Base-by-base conservation (phyloP, 2,113 vertebrate genomes). In the Muscicapa adusta region DNA sequence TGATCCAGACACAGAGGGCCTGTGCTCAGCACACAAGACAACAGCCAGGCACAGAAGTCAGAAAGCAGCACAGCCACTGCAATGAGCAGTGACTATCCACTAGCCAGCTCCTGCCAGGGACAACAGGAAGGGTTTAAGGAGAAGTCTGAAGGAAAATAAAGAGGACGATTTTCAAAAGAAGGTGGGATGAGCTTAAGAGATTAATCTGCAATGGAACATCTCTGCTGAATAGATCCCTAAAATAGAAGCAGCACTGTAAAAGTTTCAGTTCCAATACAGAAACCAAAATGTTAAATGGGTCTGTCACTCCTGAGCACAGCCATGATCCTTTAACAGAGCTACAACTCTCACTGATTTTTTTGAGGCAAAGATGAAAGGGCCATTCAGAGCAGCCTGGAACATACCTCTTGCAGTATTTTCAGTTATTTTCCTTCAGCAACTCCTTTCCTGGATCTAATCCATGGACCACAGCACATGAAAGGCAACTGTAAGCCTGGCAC, bases 381-480 rank as follows among this genome's bases (percentile, higher is more conserved):
- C 84, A 92, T 96, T 96, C 84, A 97, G 70, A 89, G 42, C 80
- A 72, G 89, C 66, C 67, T 92, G 40, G 50, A 86, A 87, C 54
- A 60, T 26, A 77, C 76, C 45, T 88, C 92, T 81, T 58, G 36
- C 72, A 88, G 51, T 66, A 92, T 86, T 92, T 93, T 87, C 73
- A 91, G 80, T 85, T 95, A 76, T 88, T 96, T 94, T 84, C 94
- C 62, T 89, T 91, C 9, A 5, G 61, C 24, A 88, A 26, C 20
- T 71, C 53, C 42, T 87, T 96, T 94, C 91, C 89, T 94, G 94
- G 91, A 92, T 42, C 45, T 91, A 85, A 91, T 78, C 80, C 57
- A 4, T 25, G n/a, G 66, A 67, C 73, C 84, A 68, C 66, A 66
- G 93, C 45, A 95, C 87, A 87, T 72, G 81, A 97, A 95, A 96